Percentiles rank a stretch among this genome's conserved stretches.
These are phyloP conservation scores for Eretmocerus hayati DNA, from an alignment of 2,888 invertebrate species.

Conservation along the genomic window DNA sequence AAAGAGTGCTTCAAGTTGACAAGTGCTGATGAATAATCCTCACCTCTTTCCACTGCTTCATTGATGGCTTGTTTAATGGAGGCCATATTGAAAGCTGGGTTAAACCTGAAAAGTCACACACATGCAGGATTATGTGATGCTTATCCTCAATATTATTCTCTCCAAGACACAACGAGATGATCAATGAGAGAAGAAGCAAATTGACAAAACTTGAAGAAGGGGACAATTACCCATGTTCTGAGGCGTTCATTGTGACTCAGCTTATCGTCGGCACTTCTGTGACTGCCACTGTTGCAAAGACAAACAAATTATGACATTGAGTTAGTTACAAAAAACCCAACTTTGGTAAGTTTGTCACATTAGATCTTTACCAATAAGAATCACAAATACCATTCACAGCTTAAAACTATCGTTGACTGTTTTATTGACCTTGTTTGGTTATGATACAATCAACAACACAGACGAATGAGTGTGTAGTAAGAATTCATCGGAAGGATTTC, in stretches of 20 bases:
- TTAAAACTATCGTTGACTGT: no score
- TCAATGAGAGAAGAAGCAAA: conserved; percentile 9
- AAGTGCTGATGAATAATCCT: conserved; percentile 34
- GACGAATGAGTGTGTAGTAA: no score
- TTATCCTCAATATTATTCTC: conserved; percentile 20
- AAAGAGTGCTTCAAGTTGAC: conserved; percentile 7
- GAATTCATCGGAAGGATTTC: no score
- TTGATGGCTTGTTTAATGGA: conserved; percentile 91
- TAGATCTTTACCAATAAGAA: conserved; percentile 25
- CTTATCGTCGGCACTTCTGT: conserved; percentile 24
- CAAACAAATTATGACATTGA: conserved; percentile 24
- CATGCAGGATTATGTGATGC: conserved; percentile 36
- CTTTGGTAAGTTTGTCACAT: conserved; percentile 26
- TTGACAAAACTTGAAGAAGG: conserved; percentile 15
- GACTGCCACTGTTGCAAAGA: conserved; percentile 29
- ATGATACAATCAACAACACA: no score
- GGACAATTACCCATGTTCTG: conserved; percentile 66
- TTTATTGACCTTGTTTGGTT: no score
- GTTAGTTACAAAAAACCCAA: conserved; percentile 27
- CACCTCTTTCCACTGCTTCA: conserved; percentile 90
- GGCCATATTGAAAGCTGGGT: conserved; percentile 88
- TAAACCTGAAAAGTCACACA: conserved; percentile 63
- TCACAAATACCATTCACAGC: no score
- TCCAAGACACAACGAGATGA: conserved; percentile 18
- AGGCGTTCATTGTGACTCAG: conserved; percentile 61